phyloP scores from a whole-genome alignment of 2,888 invertebrate species.

The Leucozona laternaria region DNA sequence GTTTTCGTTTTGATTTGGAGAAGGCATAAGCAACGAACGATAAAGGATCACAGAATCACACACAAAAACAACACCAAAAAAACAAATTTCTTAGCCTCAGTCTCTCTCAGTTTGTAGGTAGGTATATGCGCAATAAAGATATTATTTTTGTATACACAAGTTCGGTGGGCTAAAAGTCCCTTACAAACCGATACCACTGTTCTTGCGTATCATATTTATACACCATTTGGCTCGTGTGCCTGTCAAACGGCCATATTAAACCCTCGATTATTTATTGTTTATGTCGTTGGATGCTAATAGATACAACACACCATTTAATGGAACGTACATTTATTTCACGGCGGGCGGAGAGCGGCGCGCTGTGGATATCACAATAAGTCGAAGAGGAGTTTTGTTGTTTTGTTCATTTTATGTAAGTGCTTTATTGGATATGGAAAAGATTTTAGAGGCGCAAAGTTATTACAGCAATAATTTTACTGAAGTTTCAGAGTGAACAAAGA shows the following conservation, averaged over 20 bases:
- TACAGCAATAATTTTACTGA: constrained; percentile 32
- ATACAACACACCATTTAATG: constrained; percentile 64
- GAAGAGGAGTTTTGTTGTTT: constrained; percentile 4
- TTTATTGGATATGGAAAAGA: constrained; percentile 6
- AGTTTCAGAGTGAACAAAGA: not conserved
- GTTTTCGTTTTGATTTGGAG: constrained; percentile 15
- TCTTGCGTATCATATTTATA: constrained; percentile 30
- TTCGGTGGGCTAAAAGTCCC: not conserved
- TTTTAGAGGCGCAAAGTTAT: not conserved
- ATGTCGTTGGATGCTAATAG: constrained; percentile 68
- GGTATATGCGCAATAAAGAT: not conserved
- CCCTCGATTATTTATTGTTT: constrained; percentile 71
- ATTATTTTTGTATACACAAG: constrained; percentile 2
- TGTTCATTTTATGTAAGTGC: constrained; percentile 22
- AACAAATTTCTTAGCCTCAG: not conserved
- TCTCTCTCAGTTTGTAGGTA: not conserved
- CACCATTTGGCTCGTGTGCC: constrained; percentile 53
- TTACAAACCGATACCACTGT: not conserved
- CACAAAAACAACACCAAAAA: not conserved
- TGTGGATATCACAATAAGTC: constrained; percentile 1
- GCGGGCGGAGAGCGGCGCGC: too few species aligned
- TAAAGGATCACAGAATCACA: constrained; percentile 4
- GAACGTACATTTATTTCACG: constrained; percentile 4
- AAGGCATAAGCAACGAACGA: not conserved
- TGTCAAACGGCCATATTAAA: constrained; percentile 69